Evolutionary conservation across 2,888 invertebrate genomes (phyloP).

Genomic region (Stenodema calcarata): DNA sequence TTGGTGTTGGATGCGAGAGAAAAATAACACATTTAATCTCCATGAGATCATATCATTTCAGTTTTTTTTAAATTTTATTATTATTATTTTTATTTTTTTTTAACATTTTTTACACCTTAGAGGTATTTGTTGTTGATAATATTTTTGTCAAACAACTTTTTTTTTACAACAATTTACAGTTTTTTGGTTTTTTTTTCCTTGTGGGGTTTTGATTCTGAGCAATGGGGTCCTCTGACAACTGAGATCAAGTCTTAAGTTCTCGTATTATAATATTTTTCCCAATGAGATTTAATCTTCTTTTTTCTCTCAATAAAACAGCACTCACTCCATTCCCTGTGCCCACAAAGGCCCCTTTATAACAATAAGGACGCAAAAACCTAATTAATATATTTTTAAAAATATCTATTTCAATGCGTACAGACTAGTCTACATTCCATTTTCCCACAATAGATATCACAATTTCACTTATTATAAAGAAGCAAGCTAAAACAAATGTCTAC

Average conservation of each 20-base stretch:
- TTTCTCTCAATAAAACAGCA: conserved; percentile 21
- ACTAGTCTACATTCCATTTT: conserved; percentile 37
- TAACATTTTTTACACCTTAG: conserved; percentile 20
- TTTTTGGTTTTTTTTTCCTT: conserved; percentile 14
- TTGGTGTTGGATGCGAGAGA: not conserved
- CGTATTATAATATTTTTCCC: conserved; percentile 28
- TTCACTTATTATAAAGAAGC: conserved; percentile 45
- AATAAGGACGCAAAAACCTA: conserved; percentile 44
- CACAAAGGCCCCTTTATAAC: conserved; percentile 47
- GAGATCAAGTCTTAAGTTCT: conserved; percentile 49
- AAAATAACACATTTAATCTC: not conserved
- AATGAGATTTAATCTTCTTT: conserved; percentile 3
- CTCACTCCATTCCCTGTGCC: conserved; percentile 24
- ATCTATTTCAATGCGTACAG: conserved; percentile 31
- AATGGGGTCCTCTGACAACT: conserved; percentile 48
- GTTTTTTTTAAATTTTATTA: no score
- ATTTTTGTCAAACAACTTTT: conserved; percentile 32
- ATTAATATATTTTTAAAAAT: conserved; percentile 26
- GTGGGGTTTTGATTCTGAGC: conserved; percentile 46
- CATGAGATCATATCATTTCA: not conserved
- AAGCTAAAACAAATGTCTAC: conserved; percentile 9
- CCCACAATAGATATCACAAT: conserved; percentile 42
- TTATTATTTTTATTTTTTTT: no score
- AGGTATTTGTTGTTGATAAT: conserved; percentile 7
- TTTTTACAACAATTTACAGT: conserved; percentile 43